Percentiles rank a stretch among this genome's conserved stretches.
Conservation (phyloP, 2,888 invertebrate species). For the Cistogaster globosa region DNA sequence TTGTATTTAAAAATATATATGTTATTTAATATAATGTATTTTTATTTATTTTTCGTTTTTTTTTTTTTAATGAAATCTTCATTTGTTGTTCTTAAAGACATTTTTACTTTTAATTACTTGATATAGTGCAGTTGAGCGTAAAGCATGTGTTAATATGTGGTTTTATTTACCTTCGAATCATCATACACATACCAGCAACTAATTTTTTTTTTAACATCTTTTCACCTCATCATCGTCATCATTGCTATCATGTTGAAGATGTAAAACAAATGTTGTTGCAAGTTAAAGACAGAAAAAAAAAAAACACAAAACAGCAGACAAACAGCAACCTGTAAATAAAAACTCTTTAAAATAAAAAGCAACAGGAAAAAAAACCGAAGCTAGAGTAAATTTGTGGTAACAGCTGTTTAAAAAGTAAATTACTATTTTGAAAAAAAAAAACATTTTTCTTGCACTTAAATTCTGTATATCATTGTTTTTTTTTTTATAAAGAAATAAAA, state of each 20-base stretch:
- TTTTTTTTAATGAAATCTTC: neutral
- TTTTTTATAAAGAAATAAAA: slow-evolving; percentile 27
- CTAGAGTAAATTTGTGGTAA: slow-evolving; percentile 72
- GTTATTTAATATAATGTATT: neutral
- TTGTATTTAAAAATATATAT: too few species aligned
- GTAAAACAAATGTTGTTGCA: slow-evolving; percentile 69
- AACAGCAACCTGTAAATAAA: slow-evolving; percentile 53
- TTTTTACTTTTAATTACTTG: slow-evolving; percentile 44
- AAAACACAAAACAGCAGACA: slow-evolving; percentile 24
- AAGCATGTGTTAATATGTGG: slow-evolving; percentile 81
- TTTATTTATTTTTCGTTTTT: neutral
- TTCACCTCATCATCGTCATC: slow-evolving; percentile 33
- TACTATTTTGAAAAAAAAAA: slow-evolving; percentile 60
- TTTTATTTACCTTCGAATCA: slow-evolving; percentile 70
- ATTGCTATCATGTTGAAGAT: slow-evolving; percentile 64
- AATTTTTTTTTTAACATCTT: slow-evolving; percentile 12
- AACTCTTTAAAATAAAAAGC: slow-evolving; percentile 31
- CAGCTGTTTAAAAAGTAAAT: slow-evolving; percentile 72
- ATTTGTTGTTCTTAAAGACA: neutral
- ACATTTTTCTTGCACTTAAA: slow-evolving; percentile 61
- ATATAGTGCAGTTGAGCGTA: slow-evolving; percentile 76
- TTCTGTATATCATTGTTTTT: slow-evolving; percentile 13
- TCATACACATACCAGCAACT: neutral
- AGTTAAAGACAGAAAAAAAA: slow-evolving; percentile 17
- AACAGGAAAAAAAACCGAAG: slow-evolving; percentile 26